Conservation (phyloP, 2,797 vertebrate genomes). For the Sparidentex hasta region DNA sequence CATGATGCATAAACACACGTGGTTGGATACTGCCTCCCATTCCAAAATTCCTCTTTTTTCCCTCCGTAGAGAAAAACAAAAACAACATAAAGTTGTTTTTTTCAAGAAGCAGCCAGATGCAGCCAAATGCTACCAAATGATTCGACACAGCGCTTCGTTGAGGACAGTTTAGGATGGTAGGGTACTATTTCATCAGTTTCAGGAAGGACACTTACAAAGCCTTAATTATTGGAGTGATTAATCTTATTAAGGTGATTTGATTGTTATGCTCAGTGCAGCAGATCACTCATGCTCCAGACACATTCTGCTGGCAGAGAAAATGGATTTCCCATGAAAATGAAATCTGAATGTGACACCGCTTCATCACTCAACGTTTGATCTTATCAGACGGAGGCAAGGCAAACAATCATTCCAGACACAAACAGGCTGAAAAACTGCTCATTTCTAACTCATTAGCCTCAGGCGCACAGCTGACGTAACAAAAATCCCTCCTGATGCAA, state of each 20-base stretch:
- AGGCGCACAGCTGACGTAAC: slow-evolving; percentile 50
- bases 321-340: slow-evolving; percentile 58
- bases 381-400: slow-evolving; percentile 40
- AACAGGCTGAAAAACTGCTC: slow-evolving; percentile 51
- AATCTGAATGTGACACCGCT: slow-evolving; percentile 45
- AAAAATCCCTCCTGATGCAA: slow-evolving; percentile 37
- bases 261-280: slow-evolving; percentile 40
- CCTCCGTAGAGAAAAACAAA: slow-evolving; percentile 1
- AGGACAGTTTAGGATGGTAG: slow-evolving; percentile 9
- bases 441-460: slow-evolving; percentile 60
- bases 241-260: slow-evolving; percentile 60
- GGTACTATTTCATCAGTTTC: slow-evolving; percentile 55
- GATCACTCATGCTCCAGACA: slow-evolving; percentile 34
- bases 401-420: slow-evolving; percentile 58
- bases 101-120: slow-evolving; percentile 7
- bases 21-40: not conserved
- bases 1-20: slow-evolving; percentile 17
- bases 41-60: not conserved
- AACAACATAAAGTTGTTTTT: slow-evolving; percentile 2
- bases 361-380: slow-evolving; percentile 41
- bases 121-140: slow-evolving; percentile 19
- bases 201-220: slow-evolving; percentile 38
- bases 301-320: slow-evolving; percentile 39
- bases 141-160: slow-evolving; percentile 25
- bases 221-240: slow-evolving; percentile 48